phyloP scores from a whole-genome alignment of 1,140 invertebrate species.

The Rhagoletis zephyria region DNA sequence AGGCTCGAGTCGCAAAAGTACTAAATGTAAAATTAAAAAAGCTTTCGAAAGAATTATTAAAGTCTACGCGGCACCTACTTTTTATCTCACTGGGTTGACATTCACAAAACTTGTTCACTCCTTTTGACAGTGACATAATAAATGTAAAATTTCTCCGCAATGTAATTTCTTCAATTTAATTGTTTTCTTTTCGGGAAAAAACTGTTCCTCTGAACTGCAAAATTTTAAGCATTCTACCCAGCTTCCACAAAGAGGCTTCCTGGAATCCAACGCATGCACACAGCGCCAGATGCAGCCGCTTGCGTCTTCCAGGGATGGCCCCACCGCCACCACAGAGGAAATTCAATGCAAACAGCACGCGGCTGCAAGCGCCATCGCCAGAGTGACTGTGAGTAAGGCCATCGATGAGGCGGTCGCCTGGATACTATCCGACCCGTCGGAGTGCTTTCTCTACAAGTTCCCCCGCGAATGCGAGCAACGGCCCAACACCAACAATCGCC shows the following conservation, averaged over 20 bases:
- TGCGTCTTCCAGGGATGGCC: not conserved
- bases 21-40: no score
- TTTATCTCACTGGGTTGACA: not conserved
- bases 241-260: no score
- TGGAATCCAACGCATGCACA: not conserved
- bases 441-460: slow-evolving; percentile 22
- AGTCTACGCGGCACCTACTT: not conserved
- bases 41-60: not conserved
- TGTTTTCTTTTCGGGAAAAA: not conserved
- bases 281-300: not conserved
- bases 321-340: not conserved
- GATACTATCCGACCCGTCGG: slow-evolving; percentile 15
- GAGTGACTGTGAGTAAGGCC: not conserved
- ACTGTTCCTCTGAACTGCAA: not conserved
- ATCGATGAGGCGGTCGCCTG: slow-evolving; percentile 14
- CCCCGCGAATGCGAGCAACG: not conserved
- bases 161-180: not conserved
- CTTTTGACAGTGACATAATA: not conserved
- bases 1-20: no score
- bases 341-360: not conserved
- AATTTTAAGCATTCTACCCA: not conserved
- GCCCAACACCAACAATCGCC: not conserved
- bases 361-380: slow-evolving; percentile 5
- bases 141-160: not conserved
- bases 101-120: not conserved